Evolutionary conservation across 1,140 invertebrate genomes (phyloP).

Genomic region (Drosophila tropicalis): DNA sequence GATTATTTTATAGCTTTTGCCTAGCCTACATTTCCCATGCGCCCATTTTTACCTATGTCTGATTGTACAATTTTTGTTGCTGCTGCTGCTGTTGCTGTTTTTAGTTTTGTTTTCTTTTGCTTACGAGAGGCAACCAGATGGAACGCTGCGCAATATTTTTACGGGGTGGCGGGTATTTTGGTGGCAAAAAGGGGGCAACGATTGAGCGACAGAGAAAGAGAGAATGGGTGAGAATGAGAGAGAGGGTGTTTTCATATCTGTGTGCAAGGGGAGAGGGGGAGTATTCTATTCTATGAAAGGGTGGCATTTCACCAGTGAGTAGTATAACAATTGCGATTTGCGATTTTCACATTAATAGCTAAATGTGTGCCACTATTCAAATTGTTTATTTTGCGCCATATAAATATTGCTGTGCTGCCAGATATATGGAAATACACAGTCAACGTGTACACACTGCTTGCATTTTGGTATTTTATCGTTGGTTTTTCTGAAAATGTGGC

Average conservation of each 20-base stretch:
- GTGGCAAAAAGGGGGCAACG: not conserved
- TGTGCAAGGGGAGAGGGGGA: not conserved
- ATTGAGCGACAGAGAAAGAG: conserved; percentile 11
- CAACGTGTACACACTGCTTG: not conserved
- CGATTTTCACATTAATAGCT: not conserved
- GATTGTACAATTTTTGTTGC: conserved; percentile 27
- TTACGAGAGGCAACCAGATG: conserved; percentile 37
- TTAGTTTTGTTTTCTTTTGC: conserved; percentile 68
- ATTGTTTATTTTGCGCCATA: not conserved
- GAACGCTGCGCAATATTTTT: conserved; percentile 53
- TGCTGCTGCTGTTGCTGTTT: conserved; percentile 28
- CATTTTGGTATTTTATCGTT: not conserved
- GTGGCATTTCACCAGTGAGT: not conserved
- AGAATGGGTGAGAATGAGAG: conserved; percentile 5
- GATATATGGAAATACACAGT: not conserved
- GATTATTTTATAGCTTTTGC: conserved; percentile 48
- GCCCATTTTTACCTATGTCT: conserved; percentile 45
- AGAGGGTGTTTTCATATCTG: not conserved
- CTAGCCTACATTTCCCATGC: conserved; percentile 57
- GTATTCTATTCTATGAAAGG: not conserved
- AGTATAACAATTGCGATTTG: not conserved
- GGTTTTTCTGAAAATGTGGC: too few species aligned
- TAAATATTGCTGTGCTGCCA: not conserved
- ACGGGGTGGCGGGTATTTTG: conserved; percentile 44
- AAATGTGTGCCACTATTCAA: not conserved